Base-by-base conservation (phyloP, 2,888 invertebrate species). In the Rhamnusium bicolor region DNA sequence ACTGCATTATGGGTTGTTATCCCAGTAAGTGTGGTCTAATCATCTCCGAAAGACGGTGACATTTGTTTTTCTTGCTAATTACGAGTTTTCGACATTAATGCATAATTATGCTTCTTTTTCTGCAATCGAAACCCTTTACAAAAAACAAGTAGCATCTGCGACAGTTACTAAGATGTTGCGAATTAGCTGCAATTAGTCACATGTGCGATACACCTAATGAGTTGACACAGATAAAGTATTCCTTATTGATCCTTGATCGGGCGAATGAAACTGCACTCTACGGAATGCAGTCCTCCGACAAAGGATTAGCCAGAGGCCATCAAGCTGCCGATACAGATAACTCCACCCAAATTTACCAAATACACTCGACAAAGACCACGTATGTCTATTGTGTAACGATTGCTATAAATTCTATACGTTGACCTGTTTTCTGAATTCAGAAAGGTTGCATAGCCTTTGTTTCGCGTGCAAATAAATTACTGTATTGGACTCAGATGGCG, bases 141-240 rank as follows among this genome's bases (percentile, higher is more conserved):
- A 73, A 73, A 73, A 69, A 58, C 60, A 27, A 65, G 65, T 63
- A 63, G 68, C 69, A 60, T 65, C 65, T 56, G 75, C 60, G 71
- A 75, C 68, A 74, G 71, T 71, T 54, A 63, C 71, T 69, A 58
- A 73, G 72, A 73, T 72, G 81, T 81, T 73, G 80, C 71, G 76
- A 82, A 83, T 81, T 84, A 83, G 80, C 74, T 71, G 82, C 82
- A 84, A 84, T 84, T 84, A 84, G 84, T 84, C 84, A 83, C 81
- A 73, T 81, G 81, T 78, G 80, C 79, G 79, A 81, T 79, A 79
- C 75, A 69, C 77, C 84, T 84, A 85, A 85, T 84, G 84, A 85
- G 82, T 84, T 84, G 84, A 85, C 85, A 84, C 84, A 84, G 85
- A 85, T 85, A 82, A 82, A 85, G 83, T 83, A 82, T 79, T 81